Base-by-base conservation (phyloP, 2,888 invertebrate species). In the Muscina levida region DNA sequence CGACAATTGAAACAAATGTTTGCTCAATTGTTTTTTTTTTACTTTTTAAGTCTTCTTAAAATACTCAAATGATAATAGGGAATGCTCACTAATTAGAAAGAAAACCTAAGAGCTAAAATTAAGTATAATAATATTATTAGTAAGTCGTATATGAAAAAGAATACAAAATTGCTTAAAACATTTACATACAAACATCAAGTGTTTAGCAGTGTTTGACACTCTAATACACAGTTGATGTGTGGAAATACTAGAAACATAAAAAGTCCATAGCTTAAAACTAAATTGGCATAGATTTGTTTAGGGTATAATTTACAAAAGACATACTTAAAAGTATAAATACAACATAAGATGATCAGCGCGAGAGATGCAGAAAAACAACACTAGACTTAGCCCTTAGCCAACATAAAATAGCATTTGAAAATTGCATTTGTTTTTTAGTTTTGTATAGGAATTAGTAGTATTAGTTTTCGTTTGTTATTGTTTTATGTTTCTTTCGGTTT, bases 191-290 rank as follows among this genome's bases (percentile, higher is more conserved):
- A 24, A 62, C 5, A 62, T 59, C 15, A n/a, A 26, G 2, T 1
- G 17, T 8, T 46, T 8, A 67, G 17, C 72, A 46, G 76, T 67
- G 80, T 77, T 74, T 24, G 65, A 77, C 71, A 72, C 74, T 81
- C 62, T 42, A 42, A n/a, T 31, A 66, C 37, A 44, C 13, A 0
- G 6, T 57, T 71, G 57, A 15, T 57, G 22, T 56, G 17, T 62
- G 17, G 19, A 17, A 5, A 42, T 26, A 42, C 19, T 19, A 1
- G 22, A 26, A 42, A 31, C 3, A 5, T 22, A 42, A 42, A 15
- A 42, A 17, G 39, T 62, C 4, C 39, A 42, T 46, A 78, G 48
- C 77, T 82, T 82, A 75, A 22, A 65, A 72, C 39, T 78, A 79
- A 76, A 17, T 79, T 79, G 78, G 72, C 78, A 42, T 71, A 48